A percentile compares a stretch with the other conserved stretches of the same genome.
Evolutionary conservation across 2,888 invertebrate genomes (phyloP).

Genomic region (Onthophagus sagittarius): DNA sequence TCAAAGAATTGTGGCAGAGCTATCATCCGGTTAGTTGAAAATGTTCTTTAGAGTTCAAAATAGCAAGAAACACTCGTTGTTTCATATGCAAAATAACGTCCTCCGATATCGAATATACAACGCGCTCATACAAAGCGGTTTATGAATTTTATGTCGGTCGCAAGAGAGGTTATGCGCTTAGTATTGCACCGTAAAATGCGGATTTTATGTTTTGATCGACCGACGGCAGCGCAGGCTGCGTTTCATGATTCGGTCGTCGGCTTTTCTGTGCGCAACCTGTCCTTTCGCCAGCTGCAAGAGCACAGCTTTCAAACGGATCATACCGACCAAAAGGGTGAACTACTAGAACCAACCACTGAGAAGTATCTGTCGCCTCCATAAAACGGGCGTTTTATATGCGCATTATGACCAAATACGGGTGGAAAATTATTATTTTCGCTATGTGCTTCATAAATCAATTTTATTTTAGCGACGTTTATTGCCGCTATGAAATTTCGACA

Average conservation of each 20-base stretch:
- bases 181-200: background rate
- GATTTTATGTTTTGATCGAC: background rate
- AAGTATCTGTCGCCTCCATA: background rate
- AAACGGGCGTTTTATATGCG: background rate
- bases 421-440: background rate
- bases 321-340: background rate
- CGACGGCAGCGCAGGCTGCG: background rate
- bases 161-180: background rate
- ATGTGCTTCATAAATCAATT: background rate
- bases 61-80: background rate
- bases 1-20: too few species aligned
- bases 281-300: background rate
- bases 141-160: slow-evolving; percentile 15
- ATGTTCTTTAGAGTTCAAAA: background rate
- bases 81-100: slow-evolving; percentile 17
- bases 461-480: background rate
- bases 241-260: background rate
- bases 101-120: slow-evolving; percentile 13
- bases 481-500: background rate
- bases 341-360: background rate
- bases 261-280: background rate
- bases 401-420: background rate
- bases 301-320: background rate
- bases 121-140: slow-evolving; percentile 8
- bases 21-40: background rate